phyloP scores from a whole-genome alignment of 2,113 vertebrate genomes.

The Litocranius walleri region DNA sequence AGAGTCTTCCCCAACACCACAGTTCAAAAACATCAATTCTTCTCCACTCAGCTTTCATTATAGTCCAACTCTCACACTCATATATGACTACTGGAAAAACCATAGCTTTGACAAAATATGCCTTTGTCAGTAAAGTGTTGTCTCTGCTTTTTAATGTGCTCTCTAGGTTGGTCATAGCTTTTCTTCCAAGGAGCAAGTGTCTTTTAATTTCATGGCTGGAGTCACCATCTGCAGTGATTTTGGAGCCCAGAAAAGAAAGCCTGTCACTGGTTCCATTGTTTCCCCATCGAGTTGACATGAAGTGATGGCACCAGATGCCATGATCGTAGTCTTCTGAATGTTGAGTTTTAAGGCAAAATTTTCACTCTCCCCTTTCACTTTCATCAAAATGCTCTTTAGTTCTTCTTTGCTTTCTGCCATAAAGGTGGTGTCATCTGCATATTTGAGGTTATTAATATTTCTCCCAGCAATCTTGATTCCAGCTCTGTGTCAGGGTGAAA shows the following conservation, averaged over 20 bases:
- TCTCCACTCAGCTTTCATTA: too few relatives aligned
- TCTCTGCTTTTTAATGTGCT: background rate
- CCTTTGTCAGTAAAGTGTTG: background rate
- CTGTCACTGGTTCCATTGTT: background rate
- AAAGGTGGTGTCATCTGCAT: background rate
- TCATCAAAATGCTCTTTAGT: background rate
- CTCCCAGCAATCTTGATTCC: background rate
- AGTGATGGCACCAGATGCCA: background rate
- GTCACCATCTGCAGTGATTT: background rate
- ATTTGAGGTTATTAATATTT: background rate
- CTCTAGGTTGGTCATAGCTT: background rate
- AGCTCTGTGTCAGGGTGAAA: background rate
- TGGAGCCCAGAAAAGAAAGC: background rate
- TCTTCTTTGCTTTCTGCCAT: background rate
- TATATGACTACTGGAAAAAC: too few relatives aligned
- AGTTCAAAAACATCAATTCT: too few relatives aligned
- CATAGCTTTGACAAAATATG: too few relatives aligned
- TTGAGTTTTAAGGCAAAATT: background rate
- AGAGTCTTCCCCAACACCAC: too few relatives aligned
- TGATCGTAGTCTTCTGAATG: background rate
- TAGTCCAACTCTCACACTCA: too few relatives aligned
- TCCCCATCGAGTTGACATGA: background rate
- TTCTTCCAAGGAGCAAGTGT: background rate
- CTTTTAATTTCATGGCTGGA: background rate
- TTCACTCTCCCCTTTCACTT: background rate